Evolutionary conservation across 2,888 invertebrate species (phyloP).

Genomic region (Hirudinaria manillensis): DNA sequence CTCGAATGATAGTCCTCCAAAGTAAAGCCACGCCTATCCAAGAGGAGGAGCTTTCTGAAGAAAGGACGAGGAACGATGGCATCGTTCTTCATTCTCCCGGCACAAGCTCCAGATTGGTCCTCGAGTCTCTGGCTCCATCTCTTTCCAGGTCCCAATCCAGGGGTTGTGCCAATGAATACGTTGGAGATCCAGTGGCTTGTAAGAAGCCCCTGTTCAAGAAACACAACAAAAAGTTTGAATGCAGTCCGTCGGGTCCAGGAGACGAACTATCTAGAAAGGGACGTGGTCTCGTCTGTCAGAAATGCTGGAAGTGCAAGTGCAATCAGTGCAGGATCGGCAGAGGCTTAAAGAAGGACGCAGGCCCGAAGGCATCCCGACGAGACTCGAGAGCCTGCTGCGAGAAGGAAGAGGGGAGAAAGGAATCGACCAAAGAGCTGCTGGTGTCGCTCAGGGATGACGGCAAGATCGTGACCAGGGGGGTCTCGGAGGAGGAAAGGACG

Average conservation of each 20-base stretch:
- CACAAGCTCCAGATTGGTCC: neutral
- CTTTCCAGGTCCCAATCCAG: slow-evolving; percentile 12
- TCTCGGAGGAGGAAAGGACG: too few species aligned
- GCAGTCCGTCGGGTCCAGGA: neutral
- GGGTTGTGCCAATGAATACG: slow-evolving; percentile 14
- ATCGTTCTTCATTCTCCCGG: neutral
- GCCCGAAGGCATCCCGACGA: neutral
- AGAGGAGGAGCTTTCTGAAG: neutral
- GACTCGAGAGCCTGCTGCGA: neutral
- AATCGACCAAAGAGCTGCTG: neutral
- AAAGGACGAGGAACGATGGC: neutral
- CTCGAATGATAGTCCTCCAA: neutral
- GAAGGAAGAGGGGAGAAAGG: slow-evolving; percentile 3
- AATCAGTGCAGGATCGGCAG: slow-evolving; percentile 4
- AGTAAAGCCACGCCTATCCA: neutral
- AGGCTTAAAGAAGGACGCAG: too few species aligned
- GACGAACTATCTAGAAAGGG: neutral
- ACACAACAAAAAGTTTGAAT: neutral
- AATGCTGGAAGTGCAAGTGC: slow-evolving; percentile 6
- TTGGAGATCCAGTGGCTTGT: slow-evolving; percentile 3
- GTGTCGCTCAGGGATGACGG: slow-evolving; percentile 8
- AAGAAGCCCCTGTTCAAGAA: slow-evolving; percentile 8
- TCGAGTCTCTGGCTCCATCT: slow-evolving; percentile 7
- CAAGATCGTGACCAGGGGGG: neutral
- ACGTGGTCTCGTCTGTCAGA: neutral